Percentiles rank a stretch among this genome's conserved stretches.
phyloP scores from a whole-genome alignment of 2,888 invertebrate genomes.

The Tetropium fuscum region DNA sequence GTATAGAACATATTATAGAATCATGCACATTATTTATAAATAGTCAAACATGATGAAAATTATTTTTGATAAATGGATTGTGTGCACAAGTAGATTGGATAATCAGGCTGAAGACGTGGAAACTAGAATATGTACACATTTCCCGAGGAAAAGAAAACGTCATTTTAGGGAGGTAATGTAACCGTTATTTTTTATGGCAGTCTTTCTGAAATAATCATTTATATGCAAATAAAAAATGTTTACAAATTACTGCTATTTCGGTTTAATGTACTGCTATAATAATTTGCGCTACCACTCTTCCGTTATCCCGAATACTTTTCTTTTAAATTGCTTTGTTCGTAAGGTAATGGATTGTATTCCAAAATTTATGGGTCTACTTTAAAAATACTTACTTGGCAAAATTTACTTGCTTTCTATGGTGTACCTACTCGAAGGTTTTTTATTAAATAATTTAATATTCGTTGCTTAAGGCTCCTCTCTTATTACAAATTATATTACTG shows the following conservation, averaged over 20 bases:
- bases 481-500: too few relatives aligned
- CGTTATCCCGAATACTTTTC: constrained; percentile 37
- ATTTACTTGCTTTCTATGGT: constrained; percentile 42
- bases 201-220: constrained; percentile 32
- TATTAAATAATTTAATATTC: constrained; percentile 39
- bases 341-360: constrained; percentile 48
- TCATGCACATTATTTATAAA: too few relatives aligned
- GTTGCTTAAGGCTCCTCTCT: too few relatives aligned
- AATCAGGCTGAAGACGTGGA: too few relatives aligned
- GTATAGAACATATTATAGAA: too few relatives aligned
- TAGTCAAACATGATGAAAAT: too few relatives aligned
- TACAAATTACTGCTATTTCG: constrained; percentile 37
- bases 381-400: constrained; percentile 46
- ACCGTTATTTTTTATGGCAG: constrained; percentile 28
- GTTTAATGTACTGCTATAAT: constrained; percentile 44
- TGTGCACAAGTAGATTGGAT: too few relatives aligned
- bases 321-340: constrained; percentile 46
- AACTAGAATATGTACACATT: too few relatives aligned
- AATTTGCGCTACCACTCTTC: constrained; percentile 39
- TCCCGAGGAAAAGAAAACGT: too few relatives aligned
- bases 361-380: constrained; percentile 49
- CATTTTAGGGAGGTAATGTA: constrained; percentile 24
- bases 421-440: constrained; percentile 37
- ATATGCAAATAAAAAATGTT: constrained; percentile 43
- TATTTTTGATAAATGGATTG: too few relatives aligned